Evolutionary conservation across 2,797 vertebrate species (phyloP).

Genomic region (Spinus olivaceus): DNA sequence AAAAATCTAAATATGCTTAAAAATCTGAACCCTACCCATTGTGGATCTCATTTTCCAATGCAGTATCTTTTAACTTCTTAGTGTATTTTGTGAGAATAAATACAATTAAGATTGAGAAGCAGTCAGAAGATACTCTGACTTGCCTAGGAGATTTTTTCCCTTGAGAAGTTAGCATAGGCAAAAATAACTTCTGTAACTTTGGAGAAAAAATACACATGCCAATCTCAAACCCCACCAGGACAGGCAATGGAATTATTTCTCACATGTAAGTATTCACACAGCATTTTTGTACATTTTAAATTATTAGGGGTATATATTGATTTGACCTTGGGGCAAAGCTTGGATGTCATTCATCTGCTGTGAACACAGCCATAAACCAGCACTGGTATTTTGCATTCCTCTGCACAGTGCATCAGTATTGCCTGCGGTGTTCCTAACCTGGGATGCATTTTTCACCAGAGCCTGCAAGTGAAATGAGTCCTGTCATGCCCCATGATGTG

Average conservation of each 20-base stretch:
- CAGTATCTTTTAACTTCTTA: background rate
- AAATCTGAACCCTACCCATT: background rate
- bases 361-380: background rate
- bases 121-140: background rate
- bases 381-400: background rate
- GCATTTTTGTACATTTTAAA: background rate
- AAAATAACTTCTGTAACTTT: background rate
- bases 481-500: accelerated
- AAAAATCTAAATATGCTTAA: background rate
- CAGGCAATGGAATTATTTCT: background rate
- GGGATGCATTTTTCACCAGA: background rate
- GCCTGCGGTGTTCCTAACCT: background rate
- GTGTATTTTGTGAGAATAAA: background rate
- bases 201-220: background rate
- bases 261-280: background rate
- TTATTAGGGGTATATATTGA: background rate
- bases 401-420: background rate
- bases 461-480: background rate
- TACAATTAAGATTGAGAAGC: background rate
- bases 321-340: background rate
- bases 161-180: background rate
- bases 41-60: background rate
- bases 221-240: background rate
- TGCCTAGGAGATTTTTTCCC: background rate
- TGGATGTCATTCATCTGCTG: background rate